Base-by-base conservation (phyloP, 2,797 vertebrate species). In the Spheniscus humboldti region DNA sequence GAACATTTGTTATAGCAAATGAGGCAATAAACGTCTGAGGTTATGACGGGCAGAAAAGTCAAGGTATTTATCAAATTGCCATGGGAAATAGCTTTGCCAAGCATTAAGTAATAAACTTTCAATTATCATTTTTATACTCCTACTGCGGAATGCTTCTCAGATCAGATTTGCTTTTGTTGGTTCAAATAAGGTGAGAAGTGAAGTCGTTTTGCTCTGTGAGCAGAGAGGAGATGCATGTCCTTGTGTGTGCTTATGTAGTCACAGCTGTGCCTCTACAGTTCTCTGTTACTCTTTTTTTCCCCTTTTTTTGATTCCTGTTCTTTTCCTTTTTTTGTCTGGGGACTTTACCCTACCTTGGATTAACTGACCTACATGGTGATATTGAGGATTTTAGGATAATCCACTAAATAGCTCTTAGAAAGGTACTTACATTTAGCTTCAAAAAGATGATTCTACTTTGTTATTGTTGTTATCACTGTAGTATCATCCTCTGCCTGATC, bases 61-160 rank as follows among this genome's bases (percentile, higher is more conserved):
- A 96, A 93, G 82, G 79, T 97, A 94, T 97, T 97, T 94, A 94
- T 92, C 93, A 94, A 93, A 95, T 96, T 94, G 94, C 92, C 82
- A 56, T 84, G 94, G 92, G 94, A 95, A 95, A 96, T 81, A 88
- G 89, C 76, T 93, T 94, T 94, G 91, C 87, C 85, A 90, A 94
- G 47, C 7, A 2, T 90, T 96, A 91, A 86, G 82, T 97, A 96
- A 94, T 96, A 96, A 95, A 95, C 93, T 97, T 97, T 93, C 92
- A 96, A 96, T 96, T 94, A 95, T 94, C 39, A 69, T 80, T 92
- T 90, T 96, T 91, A 84, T 82, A 59, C 22, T 91, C 13, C 28
- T 78, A 8, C 59, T 84, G 85, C 66, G 90, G 85, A 95, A 92
- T 23, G 43, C 39, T 81, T 45, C 82, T 91, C 53, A 37, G 86